Evolutionary conservation across 2,113 vertebrate genomes (phyloP).

Genomic region (Bolborhynchus lineola): DNA sequence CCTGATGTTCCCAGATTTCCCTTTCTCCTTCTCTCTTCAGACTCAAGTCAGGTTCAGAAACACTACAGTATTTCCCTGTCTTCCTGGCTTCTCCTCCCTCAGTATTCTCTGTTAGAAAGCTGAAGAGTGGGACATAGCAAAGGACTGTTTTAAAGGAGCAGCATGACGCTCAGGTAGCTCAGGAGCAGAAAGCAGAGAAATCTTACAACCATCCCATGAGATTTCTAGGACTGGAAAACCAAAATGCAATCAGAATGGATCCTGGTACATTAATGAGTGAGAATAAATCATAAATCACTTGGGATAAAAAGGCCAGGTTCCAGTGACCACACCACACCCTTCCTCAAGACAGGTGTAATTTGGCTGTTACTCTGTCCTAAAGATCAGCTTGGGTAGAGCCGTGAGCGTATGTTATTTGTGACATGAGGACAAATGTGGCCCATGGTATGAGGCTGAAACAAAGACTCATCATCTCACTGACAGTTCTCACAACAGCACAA

Average conservation of each 20-base stretch:
- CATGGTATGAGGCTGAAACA: not conserved
- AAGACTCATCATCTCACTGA: not conserved
- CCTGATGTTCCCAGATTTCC: not conserved
- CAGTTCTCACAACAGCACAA: not conserved
- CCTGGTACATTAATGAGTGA: not conserved
- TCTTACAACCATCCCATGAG: not conserved
- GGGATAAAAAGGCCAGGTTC: not conserved
- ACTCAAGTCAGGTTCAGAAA: not conserved
- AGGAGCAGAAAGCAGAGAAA: not conserved
- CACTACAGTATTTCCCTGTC: fast-evolving
- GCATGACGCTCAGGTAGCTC: not conserved
- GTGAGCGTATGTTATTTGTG: not conserved
- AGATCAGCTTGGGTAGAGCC: not conserved
- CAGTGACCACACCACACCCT: not conserved
- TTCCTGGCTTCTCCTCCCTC: not conserved
- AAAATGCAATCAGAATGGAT: not conserved
- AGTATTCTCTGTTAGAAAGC: not conserved
- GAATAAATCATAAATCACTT: not conserved
- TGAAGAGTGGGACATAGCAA: not conserved
- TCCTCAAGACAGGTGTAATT: not conserved
- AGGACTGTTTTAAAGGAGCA: not conserved
- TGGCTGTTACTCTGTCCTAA: not conserved
- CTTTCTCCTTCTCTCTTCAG: not conserved
- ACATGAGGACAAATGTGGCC: not conserved
- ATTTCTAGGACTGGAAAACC: not conserved